A percentile compares a stretch with the other conserved stretches of the same genome.
phyloP scores from a whole-genome alignment of 30 jellyfish, hydroid and myxozoan genomes.

The Mastigias papua region DNA sequence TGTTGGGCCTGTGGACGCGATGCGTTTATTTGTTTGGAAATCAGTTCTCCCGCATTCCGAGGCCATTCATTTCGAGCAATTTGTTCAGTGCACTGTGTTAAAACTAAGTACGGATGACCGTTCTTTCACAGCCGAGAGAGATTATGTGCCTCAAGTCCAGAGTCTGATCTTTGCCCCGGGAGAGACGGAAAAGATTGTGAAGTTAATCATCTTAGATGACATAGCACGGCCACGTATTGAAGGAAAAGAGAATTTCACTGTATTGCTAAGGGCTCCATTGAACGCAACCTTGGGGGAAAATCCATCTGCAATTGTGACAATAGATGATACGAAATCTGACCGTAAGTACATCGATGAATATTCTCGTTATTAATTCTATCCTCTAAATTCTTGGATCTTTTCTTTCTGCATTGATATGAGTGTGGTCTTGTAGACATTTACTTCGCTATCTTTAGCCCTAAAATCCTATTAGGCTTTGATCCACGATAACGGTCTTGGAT shows the following conservation, averaged over 20 bases:
- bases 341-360: conserved; percentile 67
- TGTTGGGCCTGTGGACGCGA: too few species aligned
- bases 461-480: not conserved
- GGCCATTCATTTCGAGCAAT: not conserved
- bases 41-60: too few species aligned
- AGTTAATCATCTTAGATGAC: conserved; percentile 86
- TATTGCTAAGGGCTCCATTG: conserved; percentile 79
- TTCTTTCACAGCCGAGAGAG: conserved; percentile 82
- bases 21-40: too few species aligned
- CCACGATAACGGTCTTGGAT: not conserved
- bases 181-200: conserved; percentile 74
- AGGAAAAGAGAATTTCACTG: conserved; percentile 88
- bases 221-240: conserved; percentile 91
- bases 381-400: not conserved
- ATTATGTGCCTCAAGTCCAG: conserved; percentile 86
- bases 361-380: not conserved
- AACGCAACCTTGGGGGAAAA: conserved; percentile 77
- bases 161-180: conserved; percentile 76
- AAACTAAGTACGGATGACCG: not conserved
- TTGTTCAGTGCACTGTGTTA: not conserved
- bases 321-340: conserved; percentile 93
- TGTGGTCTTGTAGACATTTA: not conserved
- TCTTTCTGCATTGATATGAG: not conserved
- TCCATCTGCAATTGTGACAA: conserved; percentile 86
- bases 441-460: not conserved